Evolutionary conservation across 2,113 vertebrate species (phyloP).

Genomic region (Microcebus lehilahytsara): DNA sequence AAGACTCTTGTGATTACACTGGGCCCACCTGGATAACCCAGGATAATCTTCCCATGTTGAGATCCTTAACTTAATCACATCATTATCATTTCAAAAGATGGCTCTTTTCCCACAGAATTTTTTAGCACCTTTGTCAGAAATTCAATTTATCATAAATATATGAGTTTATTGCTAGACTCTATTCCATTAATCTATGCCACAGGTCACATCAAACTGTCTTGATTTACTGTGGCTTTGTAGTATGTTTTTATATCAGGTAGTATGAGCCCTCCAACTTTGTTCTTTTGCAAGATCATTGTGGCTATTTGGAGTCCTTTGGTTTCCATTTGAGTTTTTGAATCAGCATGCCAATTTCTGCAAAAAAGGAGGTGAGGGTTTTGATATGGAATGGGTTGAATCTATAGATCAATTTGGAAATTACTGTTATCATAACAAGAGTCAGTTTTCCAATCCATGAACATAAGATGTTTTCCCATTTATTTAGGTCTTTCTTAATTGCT

Average conservation of each 20-base stretch:
- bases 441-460: not conserved
- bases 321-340: not conserved
- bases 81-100: not conserved
- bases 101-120: not conserved
- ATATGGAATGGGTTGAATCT: not conserved
- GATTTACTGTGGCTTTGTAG: not conserved
- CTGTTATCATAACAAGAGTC: not conserved
- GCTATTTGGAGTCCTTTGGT: not conserved
- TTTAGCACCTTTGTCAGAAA: not conserved
- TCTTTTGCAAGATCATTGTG: not conserved
- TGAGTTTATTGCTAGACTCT: not conserved
- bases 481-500: not conserved
- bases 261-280: not conserved
- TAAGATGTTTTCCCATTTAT: not conserved
- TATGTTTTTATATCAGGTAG: not conserved
- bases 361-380: not conserved
- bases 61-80: not conserved
- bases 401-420: not conserved
- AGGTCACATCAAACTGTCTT: not conserved
- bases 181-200: not conserved
- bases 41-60: not conserved
- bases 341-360: not conserved
- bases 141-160: not conserved
- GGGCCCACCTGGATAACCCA: not conserved
- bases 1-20: not conserved